Evolutionary conservation across 2,888 invertebrate genomes (phyloP), one percentile per base, ranked within the genome.

Genomic region (Aphrophora alni): DNA sequence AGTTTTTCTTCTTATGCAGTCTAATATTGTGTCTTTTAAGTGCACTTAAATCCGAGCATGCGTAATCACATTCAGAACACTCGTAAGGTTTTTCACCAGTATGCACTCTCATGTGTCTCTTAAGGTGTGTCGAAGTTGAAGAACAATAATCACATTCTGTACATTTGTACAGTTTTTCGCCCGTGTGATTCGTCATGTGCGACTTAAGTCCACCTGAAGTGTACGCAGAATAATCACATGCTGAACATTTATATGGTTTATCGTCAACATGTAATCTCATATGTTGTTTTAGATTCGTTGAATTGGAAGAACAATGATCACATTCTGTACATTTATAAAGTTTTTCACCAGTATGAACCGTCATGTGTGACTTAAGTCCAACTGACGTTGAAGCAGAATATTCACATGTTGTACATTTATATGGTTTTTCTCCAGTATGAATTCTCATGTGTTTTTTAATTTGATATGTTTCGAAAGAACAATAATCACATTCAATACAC

Each of bases 301-400:
- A 26, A 33, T 69, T 27, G 10, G 70, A 12, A 33, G 69, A 12
- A 7, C 28, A 38, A 25, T 25, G 24, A 33, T 70, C 68, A 28
- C 77, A 77, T 68, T 38, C 38, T 24, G 69, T 25, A 17, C 77
- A 77, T 12, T n/a, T 33, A 33, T 70, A 77, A n/a, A 27, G 24
- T 33, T 26, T 44, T 21, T 59, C 75, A 38, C 38, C 77, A 26
- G 75, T 51, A 74, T 82, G 82, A 0, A 72, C 73, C 38, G 72
- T 78, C 51, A 69, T 75, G 51, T 82, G 82, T 2, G 76, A 74
- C n/a, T 81, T 82, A 4, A 77, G 78, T 17, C 76, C 76, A 38
- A 72, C 68, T 25, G 21, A 0, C 0, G n/a, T 59, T 2, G 21
- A n/a, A 7, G 21, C 4, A 2, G 21, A n/a, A 59, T 12, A 21